These are phyloP conservation scores for Colius striatus DNA, from an alignment of 2,113 vertebrate species.

Conservation along the genomic window DNA sequence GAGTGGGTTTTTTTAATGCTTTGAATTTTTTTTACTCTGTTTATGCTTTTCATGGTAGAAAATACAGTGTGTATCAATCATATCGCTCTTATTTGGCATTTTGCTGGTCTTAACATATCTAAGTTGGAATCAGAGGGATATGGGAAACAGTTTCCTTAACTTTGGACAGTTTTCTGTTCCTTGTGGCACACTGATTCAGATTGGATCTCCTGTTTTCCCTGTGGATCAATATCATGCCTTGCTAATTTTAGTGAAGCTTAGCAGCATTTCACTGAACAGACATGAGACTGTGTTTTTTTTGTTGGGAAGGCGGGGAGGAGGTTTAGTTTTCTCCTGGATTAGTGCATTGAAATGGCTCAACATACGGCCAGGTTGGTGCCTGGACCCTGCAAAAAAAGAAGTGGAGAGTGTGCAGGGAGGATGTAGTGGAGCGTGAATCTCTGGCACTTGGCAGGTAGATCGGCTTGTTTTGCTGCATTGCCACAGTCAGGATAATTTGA, in stretches of 20 bases:
- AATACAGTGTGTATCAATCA: neutral
- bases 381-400: fast-evolving
- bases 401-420: fast-evolving
- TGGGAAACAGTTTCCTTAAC: neutral
- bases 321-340: neutral
- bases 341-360: neutral
- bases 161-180: neutral
- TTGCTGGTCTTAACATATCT: slow-evolving; percentile 14
- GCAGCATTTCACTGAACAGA: neutral
- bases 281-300: neutral
- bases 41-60: neutral
- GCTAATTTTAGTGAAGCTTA: neutral
- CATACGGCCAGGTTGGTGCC: neutral
- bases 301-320: neutral
- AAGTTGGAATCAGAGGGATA: neutral
- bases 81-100: fast-evolving
- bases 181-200: neutral
- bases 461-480: neutral
- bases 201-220: neutral
- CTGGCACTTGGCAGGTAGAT: neutral
- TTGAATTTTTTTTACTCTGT: neutral
- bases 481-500: neutral
- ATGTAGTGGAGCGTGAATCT: neutral
- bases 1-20: neutral
- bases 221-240: neutral